Evolutionary conservation across 2,113 vertebrate species (phyloP), one percentile per base, ranked within the genome.

Genomic region (Anolis carolinensis): DNA sequence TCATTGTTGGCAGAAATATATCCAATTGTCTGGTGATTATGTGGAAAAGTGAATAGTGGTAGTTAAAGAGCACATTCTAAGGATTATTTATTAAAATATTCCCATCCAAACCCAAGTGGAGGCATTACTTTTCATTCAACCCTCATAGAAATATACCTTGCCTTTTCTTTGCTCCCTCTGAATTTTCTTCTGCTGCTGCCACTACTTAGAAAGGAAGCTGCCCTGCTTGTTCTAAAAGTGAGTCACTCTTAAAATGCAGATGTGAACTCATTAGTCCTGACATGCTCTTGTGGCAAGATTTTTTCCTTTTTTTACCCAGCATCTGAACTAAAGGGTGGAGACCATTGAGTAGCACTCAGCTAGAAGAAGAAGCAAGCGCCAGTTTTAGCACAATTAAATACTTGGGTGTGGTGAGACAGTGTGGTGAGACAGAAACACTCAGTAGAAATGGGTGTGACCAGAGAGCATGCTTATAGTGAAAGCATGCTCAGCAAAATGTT

Each of bases 401-500:
- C n/a, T 75, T 86, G 85, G 85, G 85, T 81, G 85, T 81, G 71
- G 79, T 74, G 32, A 86, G 70, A 74, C 11, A 65, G 59, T 81
- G 85, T 81, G 71, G 79, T 74, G 32, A 86, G 70, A 74, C 7
- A 50, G 59, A 52, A 21, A 86, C 65, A 30, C 36, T 75, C n/a
- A 10, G 55, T 18, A 75, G 79, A 80, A 74, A 67, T 75, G 71
- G 79, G 85, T 86, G 85, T 81, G 34, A 75, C 71, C 18, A 48
- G 18, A 81, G 16, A 75, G 55, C 30, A 30, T 75, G 44, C 44
- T 20, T 82, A n/a, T 20, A 70, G 25, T 8, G 8, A 27, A 80
- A 36, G 32, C 18, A 30, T 30, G 11, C 23, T 65, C 39, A 27
- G 65, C 25, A 50, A 8, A 67, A 52, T 27, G 13, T 16, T 50